Evolutionary conservation across 2,113 vertebrate genomes (phyloP).

Genomic region (Forbesichthys agassizii): DNA sequence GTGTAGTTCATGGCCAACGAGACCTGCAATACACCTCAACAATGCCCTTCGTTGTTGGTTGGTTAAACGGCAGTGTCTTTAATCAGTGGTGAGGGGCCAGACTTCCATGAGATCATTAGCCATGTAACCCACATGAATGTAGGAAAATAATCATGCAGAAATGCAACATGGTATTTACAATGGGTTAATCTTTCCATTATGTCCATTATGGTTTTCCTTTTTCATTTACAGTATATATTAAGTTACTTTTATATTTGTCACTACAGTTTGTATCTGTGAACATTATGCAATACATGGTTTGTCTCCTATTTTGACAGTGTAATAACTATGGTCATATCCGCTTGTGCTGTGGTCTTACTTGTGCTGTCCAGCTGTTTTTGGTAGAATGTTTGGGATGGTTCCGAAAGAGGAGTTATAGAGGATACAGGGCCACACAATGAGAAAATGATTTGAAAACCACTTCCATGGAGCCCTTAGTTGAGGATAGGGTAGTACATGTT

Average conservation of each 20-base stretch:
- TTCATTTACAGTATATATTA: conserved; percentile 11
- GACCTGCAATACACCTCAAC: conserved; percentile 32
- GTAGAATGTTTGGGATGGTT: conserved; percentile 57
- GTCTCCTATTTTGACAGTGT: conserved; percentile 53
- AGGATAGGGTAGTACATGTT: background rate
- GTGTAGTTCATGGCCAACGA: conserved; percentile 55
- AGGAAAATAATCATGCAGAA: conserved; percentile 5
- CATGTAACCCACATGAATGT: conserved; percentile 40
- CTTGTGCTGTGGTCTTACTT: conserved; percentile 41
- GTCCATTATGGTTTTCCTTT: conserved; percentile 15
- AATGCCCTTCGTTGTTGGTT: conserved; percentile 43
- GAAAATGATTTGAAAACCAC: conserved; percentile 31
- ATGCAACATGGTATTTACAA: background rate
- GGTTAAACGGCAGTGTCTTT: conserved; percentile 63
- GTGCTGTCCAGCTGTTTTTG: conserved; percentile 54
- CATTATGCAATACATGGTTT: conserved; percentile 52
- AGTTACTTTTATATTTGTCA: conserved; percentile 47
- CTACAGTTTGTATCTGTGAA: conserved; percentile 50
- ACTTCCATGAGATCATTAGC: conserved; percentile 50
- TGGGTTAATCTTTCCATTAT: conserved; percentile 26
- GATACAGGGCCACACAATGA: conserved; percentile 43
- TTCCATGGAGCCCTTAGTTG: conserved; percentile 27
- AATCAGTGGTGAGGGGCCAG: conserved; percentile 61
- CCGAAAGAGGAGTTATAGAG: conserved; percentile 37
- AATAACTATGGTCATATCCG: conserved; percentile 49